Base-by-base conservation (phyloP, 2,888 invertebrate species). In the Heliconius erato region DNA sequence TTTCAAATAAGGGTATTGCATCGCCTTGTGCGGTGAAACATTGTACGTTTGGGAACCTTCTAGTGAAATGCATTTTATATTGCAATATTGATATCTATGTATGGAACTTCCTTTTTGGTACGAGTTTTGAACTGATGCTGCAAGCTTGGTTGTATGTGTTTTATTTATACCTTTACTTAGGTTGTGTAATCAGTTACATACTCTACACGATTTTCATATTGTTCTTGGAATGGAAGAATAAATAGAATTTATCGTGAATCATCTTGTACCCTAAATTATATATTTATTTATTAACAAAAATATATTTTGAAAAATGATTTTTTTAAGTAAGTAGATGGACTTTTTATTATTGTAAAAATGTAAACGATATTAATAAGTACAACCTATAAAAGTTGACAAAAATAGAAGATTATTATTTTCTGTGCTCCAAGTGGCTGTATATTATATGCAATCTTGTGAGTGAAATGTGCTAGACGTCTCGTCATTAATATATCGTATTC, bases 1-100 rank as follows among this genome's bases (percentile, higher is more conserved):
- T 84, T 84, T 83, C 83, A 84, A 84, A 85, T 82, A 84, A 81
- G 74, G 80, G 74, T 68, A 79, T 74, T 79, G 67, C 78, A 44
- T 78, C 78, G 78, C 67, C 67, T 65, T 65, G 67, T 77, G 81
- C 81, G 81, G 81, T 78, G 69, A 71, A 78, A 81, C 77, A 81
- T 77, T 63, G 71, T 78, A 71, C 54, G 63, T 81, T 77, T 28
- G 28, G 68, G 82, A 82, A 78, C 72, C 78, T 80, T 80, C 80
- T 78, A 80, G 49, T 49, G 74, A 77, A 79, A 82, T 82, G 82
- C 84, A 82, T 84, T 79, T 68, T 80, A 82, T 82, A 82, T 83
- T 65, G 82, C 84, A 79, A 84, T 84, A 84, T 82, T 79, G 78
- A 79, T 82, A 68, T 32, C 67, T 40, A 65, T 26, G 19, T 44